A percentile compares a stretch with the other conserved stretches of the same genome.
Evolutionary conservation across 1,140 invertebrate species (phyloP).

Genomic region (Prorops nasuta): DNA sequence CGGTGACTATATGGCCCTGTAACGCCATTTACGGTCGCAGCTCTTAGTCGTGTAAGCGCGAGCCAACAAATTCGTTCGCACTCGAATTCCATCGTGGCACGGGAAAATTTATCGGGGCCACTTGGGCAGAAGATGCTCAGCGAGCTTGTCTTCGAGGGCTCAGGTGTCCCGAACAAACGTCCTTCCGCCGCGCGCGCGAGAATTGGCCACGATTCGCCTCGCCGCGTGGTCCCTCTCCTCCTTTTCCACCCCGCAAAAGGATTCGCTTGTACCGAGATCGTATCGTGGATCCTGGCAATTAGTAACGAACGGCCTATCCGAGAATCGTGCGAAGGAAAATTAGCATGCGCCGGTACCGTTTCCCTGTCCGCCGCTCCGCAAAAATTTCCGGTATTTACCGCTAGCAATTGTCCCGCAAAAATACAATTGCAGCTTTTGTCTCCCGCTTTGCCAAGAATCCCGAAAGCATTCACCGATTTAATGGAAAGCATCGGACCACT

Average conservation of each 20-base stretch:
- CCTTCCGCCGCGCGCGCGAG: too few species aligned
- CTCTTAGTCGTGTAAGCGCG: conserved; percentile 44
- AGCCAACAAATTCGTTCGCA: conserved; percentile 53
- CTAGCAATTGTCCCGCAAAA: too few species aligned
- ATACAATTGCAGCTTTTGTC: too few species aligned
- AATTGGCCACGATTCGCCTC: conserved; percentile 4
- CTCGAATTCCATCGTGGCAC: conserved; percentile 42
- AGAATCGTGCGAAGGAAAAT: too few species aligned
- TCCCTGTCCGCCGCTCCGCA: too few species aligned
- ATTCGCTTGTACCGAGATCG: background rate
- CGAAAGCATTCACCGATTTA: too few species aligned
- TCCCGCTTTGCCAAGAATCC: too few species aligned
- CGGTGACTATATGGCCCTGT: conserved; percentile 42
- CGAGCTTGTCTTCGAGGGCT: conserved; percentile 14
- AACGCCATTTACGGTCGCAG: conserved; percentile 48
- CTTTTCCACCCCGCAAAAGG: conserved; percentile 31
- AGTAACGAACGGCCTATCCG: conserved; percentile 33
- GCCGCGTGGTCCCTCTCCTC: conserved; percentile 37
- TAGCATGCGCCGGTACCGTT: too few species aligned
- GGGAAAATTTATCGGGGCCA: conserved; percentile 39
- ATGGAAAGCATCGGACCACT: too few species aligned
- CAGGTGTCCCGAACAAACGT: conserved; percentile 17
- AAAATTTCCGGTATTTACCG: too few species aligned
- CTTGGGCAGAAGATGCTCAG: conserved; percentile 4
- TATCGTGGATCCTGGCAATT: conserved; percentile 36